phyloP scores from a whole-genome alignment of 2,888 invertebrate species.

The Lasioglossum leucozonium region DNA sequence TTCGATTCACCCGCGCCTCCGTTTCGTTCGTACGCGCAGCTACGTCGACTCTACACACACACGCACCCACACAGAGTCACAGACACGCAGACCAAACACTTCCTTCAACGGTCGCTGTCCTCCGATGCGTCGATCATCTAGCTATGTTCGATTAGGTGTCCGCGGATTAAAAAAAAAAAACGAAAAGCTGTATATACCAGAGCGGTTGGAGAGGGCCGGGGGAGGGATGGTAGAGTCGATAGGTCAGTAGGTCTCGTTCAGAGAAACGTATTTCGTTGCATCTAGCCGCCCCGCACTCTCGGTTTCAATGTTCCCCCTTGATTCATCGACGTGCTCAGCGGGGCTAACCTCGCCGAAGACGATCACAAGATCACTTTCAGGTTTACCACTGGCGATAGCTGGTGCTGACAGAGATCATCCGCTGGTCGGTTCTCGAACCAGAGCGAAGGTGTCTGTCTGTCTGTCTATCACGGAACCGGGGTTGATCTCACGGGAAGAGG shows the following conservation, averaged over 20 bases:
- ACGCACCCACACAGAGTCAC: no score
- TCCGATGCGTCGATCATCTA: conserved; percentile 43
- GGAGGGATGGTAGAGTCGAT: conserved; percentile 45
- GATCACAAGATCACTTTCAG: not conserved
- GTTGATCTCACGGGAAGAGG: conserved; percentile 28
- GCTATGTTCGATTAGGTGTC: not conserved
- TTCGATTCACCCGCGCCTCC: conserved; percentile 66
- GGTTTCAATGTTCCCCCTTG: conserved; percentile 45
- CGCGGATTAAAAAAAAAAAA: conserved; percentile 15
- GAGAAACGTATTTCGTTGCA: conserved; percentile 48
- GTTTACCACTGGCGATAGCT: not conserved
- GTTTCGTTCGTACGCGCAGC: conserved; percentile 69
- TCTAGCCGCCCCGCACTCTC: conserved; percentile 50
- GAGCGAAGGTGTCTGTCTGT: no score
- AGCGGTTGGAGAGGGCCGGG: not conserved
- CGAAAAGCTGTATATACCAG: not conserved
- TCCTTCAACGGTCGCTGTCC: conserved; percentile 63
- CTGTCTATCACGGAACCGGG: not conserved
- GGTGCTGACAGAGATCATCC: not conserved
- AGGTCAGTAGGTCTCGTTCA: conserved; percentile 74
- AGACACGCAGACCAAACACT: not conserved
- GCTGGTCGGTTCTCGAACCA: not conserved
- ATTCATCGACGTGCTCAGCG: conserved; percentile 7
- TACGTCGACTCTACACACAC: conserved; percentile 35
- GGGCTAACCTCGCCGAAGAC: not conserved